Conservation (phyloP, 2,797 vertebrate species). For the Aotus griseimembra region DNA sequence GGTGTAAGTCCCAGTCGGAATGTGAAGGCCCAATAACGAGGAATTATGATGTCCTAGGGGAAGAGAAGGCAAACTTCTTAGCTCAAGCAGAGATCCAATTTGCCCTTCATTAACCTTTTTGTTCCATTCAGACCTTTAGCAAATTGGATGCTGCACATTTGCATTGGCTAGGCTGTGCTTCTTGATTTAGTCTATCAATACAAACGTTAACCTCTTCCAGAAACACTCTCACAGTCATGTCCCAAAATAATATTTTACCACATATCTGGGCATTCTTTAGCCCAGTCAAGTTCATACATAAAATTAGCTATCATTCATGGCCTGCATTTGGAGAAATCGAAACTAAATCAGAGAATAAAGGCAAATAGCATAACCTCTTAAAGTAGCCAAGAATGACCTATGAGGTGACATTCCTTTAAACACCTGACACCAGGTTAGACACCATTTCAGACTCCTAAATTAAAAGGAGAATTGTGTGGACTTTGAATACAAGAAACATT, state of each 20-base stretch:
- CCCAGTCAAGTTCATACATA: neutral
- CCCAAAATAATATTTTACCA: neutral
- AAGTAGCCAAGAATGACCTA: neutral
- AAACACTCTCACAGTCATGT: neutral
- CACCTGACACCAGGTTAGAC: neutral
- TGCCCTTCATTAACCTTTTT: neutral
- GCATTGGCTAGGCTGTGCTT: no score
- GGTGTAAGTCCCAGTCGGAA: accelerated
- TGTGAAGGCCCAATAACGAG: neutral
- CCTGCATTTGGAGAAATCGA: neutral
- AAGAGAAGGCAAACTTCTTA: neutral
- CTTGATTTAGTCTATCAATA: neutral
- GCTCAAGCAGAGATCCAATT: neutral
- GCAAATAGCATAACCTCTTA: neutral
- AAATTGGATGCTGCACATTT: neutral
- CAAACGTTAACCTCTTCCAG: neutral
- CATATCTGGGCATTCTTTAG: neutral
- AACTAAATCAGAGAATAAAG: neutral
- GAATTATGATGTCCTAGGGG: accelerated
- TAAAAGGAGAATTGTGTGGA: neutral
- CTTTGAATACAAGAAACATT: neutral
- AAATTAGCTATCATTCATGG: neutral
- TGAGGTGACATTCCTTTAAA: neutral
- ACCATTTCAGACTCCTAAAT: neutral
- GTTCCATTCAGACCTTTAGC: neutral